These are phyloP conservation scores for Radopholus similis DNA, from an alignment of 1,140 invertebrate species.

Conservation along the genomic window DNA sequence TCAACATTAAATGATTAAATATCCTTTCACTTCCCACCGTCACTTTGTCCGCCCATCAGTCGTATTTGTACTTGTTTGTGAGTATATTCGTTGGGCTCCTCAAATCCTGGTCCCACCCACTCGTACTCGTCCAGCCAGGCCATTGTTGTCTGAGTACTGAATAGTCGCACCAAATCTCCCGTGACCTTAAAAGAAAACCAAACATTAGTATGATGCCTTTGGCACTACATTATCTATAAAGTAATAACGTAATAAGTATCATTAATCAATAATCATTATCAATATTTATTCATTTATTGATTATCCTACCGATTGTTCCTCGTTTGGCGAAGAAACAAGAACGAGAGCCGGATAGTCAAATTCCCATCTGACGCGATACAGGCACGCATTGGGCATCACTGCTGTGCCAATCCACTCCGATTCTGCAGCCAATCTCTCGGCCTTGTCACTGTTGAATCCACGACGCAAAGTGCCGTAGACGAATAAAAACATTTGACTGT, in stretches of 20 bases:
- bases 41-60: neutral
- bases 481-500: neutral
- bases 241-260: neutral
- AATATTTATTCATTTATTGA: neutral
- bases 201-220: neutral
- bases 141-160: neutral
- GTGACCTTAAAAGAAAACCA: neutral
- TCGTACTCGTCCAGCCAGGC: conserved; percentile 3
- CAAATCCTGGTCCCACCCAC: neutral
- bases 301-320: neutral
- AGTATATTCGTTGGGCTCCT: neutral
- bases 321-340: neutral
- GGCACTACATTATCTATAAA: neutral
- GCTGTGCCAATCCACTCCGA: neutral
- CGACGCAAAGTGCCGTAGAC: conserved; percentile 2
- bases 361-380: neutral
- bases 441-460: neutral
- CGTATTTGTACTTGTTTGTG: neutral
- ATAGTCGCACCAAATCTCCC: neutral
- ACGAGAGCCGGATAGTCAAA: conserved; percentile 3
- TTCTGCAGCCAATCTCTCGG: neutral
- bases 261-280: neutral
- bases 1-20: no score
- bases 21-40: neutral
- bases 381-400: neutral